A percentile compares a stretch with the other conserved stretches of the same genome.
Conservation (phyloP, 1,140 invertebrate genomes). For the Drosophila bocqueti region DNA sequence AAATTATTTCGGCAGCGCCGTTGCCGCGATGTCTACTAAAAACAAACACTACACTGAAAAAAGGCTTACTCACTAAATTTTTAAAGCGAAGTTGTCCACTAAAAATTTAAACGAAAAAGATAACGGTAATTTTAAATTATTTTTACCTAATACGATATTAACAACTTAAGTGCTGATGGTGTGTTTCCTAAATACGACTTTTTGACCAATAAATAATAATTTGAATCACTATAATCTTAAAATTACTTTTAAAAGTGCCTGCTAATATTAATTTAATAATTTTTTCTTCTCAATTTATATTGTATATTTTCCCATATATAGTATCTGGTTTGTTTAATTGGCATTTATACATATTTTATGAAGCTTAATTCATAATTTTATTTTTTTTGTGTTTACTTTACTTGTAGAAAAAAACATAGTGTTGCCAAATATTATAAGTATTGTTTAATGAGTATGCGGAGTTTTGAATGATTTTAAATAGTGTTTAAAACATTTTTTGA, state of each 20-base stretch:
- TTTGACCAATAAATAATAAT: background rate
- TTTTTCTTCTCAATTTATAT: background rate
- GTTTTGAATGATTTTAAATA: background rate
- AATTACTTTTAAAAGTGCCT: background rate
- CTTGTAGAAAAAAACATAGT: background rate
- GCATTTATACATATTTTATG: background rate
- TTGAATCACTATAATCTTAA: background rate
- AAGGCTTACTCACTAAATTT: background rate
- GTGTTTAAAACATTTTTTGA: background rate
- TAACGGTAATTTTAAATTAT: background rate
- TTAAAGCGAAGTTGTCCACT: background rate
- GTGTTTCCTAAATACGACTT: background rate
- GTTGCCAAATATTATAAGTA: background rate
- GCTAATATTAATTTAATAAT: too few species aligned
- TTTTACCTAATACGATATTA: background rate
- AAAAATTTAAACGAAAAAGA: background rate
- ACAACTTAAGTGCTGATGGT: background rate
- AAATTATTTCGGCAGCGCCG: conserved; percentile 45
- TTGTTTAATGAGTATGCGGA: background rate
- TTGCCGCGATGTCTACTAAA: conserved; percentile 51
- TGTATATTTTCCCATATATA: background rate
- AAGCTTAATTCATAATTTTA: background rate
- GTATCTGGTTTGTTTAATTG: background rate
- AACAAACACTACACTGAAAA: conserved; percentile 49
- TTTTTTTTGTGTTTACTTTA: background rate